A percentile compares a stretch with the other conserved stretches of the same genome.
Evolutionary conservation across 2,797 vertebrate species (phyloP).

Genomic region (Scolopax bukidnonensis): DNA sequence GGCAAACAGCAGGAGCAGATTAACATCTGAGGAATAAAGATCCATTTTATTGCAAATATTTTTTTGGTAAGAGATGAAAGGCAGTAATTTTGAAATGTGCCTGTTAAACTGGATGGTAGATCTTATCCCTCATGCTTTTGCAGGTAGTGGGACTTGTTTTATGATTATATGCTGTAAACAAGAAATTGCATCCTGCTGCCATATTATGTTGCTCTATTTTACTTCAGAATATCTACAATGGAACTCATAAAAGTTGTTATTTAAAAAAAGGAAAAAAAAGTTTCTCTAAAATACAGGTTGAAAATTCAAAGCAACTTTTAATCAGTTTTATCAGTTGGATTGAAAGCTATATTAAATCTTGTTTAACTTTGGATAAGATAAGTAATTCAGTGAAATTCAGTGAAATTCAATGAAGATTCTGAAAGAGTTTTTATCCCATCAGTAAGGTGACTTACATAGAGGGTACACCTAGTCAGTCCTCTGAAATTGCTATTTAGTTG

Average conservation of each 20-base stretch:
- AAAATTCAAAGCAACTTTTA: not conserved
- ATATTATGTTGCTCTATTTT: not conserved
- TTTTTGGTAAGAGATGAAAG: not conserved
- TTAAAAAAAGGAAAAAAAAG: not conserved
- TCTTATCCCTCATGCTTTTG: not conserved
- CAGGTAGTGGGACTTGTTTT: not conserved
- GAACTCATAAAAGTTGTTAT: not conserved
- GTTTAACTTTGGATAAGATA: not conserved
- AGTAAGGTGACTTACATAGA: not conserved
- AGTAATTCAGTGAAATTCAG: no score
- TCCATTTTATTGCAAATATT: not conserved
- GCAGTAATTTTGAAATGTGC: not conserved
- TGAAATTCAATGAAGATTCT: no score
- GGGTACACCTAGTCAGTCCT: not conserved
- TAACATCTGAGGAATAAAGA: slow-evolving; percentile 4
- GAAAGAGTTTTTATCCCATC: not conserved
- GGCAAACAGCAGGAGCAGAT: not conserved
- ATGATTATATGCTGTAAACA: not conserved
- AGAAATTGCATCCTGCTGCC: not conserved
- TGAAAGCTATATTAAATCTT: not conserved
- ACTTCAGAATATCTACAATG: not conserved
- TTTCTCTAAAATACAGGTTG: not conserved
- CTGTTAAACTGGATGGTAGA: not conserved
- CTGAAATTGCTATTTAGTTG: not conserved
- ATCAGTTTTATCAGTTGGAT: not conserved